Evolutionary conservation across 1,140 invertebrate species (phyloP).

Genomic region (Batillaria attramentaria): DNA sequence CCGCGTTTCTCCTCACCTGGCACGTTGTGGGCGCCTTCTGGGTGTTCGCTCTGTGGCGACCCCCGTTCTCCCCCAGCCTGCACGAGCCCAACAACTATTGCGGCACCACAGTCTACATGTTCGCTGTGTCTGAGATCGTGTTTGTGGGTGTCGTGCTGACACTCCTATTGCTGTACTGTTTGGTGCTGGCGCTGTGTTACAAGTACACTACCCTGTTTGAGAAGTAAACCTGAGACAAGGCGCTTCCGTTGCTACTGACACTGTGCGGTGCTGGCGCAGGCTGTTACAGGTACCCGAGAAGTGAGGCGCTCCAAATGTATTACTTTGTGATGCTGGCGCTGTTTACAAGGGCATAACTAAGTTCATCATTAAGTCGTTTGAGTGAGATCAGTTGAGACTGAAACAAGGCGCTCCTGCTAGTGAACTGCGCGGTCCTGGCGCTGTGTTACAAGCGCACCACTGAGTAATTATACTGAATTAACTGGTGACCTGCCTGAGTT

Average conservation of each 20-base stretch:
- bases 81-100: constrained; percentile 73
- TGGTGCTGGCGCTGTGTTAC: constrained; percentile 32
- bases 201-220: constrained; percentile 31
- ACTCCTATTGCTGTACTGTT: constrained; percentile 48
- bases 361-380: neutral
- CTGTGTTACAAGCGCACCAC: constrained; percentile 32
- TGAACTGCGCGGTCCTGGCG: neutral
- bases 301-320: no score
- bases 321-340: no score
- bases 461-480: no score
- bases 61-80: constrained; percentile 74
- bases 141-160: constrained; percentile 74
- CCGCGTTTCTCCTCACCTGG: constrained; percentile 75
- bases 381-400: no score
- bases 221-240: neutral
- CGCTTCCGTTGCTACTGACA: neutral
- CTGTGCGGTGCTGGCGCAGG: neutral
- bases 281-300: neutral
- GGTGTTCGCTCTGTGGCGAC: constrained; percentile 61
- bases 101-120: constrained; percentile 63
- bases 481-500: no score
- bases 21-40: constrained; percentile 74
- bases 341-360: neutral
- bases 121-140: constrained; percentile 77
- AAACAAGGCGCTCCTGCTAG: neutral